Evolutionary conservation across 2,113 vertebrate genomes (phyloP), one percentile per base, ranked within the genome.

Genomic region (Benitochromis conjunctus): DNA sequence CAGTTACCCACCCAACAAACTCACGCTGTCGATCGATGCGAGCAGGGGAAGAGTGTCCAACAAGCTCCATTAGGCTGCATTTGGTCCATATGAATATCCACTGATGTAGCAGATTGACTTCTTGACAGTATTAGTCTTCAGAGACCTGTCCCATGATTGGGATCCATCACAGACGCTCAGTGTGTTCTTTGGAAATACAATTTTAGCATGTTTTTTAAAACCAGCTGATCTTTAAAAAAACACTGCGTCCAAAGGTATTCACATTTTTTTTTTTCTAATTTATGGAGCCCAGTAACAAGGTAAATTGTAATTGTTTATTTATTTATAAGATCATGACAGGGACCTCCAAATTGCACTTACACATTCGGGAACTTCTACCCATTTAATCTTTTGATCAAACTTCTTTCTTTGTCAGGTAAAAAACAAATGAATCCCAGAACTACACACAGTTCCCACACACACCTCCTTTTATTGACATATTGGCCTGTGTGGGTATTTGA

Each of bases 21-120:
- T 86, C 54, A 76, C 76, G 43, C 43, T 19, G 18, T 80, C 4
- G 38, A 92, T 90, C 76, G 11, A 90, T 88, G 51, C 14, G 26
- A 84, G 46, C 83, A 60, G 9, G 18, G 24, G 21, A 62, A 79
- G 26, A 83, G 79, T 4, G n/a, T 62, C 43, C 79, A 83, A 9
- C 71, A 55, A 58, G 66, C 81, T 79, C 78, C 76, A 83, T 77
- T 60, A 74, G 55, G 55, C 71, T 81, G 48, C 78, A 84, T 36
- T 24, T 46, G 38, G 41, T 19, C 43, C 36, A 54, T 38, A 41
- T 48, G 26, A 82, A 78, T 51, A 80, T 56, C 56, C 31, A 60
- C 29, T 64, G 46, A 62, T 43, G 21, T 60, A 18, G n/a, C 2
- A 71, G 58, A 54, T 18, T 21, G 79, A 66, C 80, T 1, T n/a